These are phyloP conservation scores for Limenitis arthemis DNA, from an alignment of 2,888 invertebrate species.

Conservation along the genomic window DNA sequence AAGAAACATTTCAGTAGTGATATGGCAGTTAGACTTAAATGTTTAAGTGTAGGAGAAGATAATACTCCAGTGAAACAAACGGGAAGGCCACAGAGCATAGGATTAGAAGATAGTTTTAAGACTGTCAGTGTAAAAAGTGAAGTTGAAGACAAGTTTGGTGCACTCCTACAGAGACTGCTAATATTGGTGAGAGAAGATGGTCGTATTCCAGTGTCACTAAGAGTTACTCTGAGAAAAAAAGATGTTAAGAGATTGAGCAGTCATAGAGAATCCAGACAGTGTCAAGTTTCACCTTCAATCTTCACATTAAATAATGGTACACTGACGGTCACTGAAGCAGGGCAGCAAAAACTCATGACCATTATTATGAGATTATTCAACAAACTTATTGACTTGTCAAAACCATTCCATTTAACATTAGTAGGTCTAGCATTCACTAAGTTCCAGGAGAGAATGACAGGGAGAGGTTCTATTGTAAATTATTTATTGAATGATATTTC, in stretches of 20 bases:
- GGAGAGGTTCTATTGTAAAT: constrained; percentile 80
- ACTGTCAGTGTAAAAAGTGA: constrained; percentile 81
- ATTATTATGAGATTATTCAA: constrained; percentile 83
- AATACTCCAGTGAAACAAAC: constrained; percentile 78
- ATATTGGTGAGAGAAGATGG: constrained; percentile 84
- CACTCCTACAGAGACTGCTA: constrained; percentile 78
- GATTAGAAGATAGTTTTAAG: constrained; percentile 84
- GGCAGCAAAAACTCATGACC: constrained; percentile 76
- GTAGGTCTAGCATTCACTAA: constrained; percentile 88
- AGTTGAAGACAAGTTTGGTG: constrained; percentile 79
- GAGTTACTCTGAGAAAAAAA: constrained; percentile 81
- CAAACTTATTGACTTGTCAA: constrained; percentile 78
- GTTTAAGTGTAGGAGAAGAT: constrained; percentile 83
- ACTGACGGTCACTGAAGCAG: constrained; percentile 62
- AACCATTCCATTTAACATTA: constrained; percentile 85
- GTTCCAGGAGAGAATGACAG: constrained; percentile 80
- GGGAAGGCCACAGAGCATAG: constrained; percentile 84
- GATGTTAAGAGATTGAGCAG: constrained; percentile 77
- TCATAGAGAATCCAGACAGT: constrained; percentile 83
- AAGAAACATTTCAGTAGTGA: constrained; percentile 77
- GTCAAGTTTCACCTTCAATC: constrained; percentile 78
- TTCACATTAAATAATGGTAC: constrained; percentile 69
- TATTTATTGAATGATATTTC: constrained; percentile 84
- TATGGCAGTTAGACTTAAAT: constrained; percentile 77
- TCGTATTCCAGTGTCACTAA: constrained; percentile 81